Evolutionary conservation across 2,113 vertebrate species (phyloP), one percentile per base, ranked within the genome.

Genomic region (Trogon surrucura): DNA sequence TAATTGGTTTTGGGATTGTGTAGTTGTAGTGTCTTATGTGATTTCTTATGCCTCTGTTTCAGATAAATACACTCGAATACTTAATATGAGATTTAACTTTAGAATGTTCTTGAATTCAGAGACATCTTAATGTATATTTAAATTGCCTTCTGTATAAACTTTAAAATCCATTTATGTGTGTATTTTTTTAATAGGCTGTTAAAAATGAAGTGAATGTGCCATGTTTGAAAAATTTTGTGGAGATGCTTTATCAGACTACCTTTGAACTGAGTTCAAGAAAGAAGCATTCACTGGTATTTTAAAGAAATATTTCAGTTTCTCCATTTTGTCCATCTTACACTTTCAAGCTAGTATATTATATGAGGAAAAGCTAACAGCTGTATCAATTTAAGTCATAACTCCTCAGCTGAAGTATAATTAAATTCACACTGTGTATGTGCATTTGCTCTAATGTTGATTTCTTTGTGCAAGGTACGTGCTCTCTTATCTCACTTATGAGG

Each of bases 201-300:
- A 99, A 99, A 98, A 99, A 99, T 96, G 99, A 99, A 99, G 99
- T 99, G 96, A 99, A 99, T 90, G 99, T 99, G 97, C 99, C 99
- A 32, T 99, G 99, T 97, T 98, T 99, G 97, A 99, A 99, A 98
- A 99, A 99, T 96, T 99, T 99, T 97, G 99, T 99, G 97, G 99
- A 99, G 98, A 99, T 99, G 99, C 99, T 99, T 90, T 99, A 99
- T 98, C 99, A 99, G 98, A 99, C 99, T 51, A 99, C 99, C 78
- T 99, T 99, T 98, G 99, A 99, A 96, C 97, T 99, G 95, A 99
- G 99, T 95, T 99, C 99, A 97, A 99, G 99, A 97, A 99, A 99
- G 98, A 99, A 99, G 97, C 99, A 99, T 97, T 99, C 99, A 10
- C 97, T 99, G 99, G 99, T 99, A 99, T 93, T 97, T 94, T 64